Base-by-base conservation (phyloP, 2,797 vertebrate genomes). In the Tokudaia tokunoshimensis region DNA sequence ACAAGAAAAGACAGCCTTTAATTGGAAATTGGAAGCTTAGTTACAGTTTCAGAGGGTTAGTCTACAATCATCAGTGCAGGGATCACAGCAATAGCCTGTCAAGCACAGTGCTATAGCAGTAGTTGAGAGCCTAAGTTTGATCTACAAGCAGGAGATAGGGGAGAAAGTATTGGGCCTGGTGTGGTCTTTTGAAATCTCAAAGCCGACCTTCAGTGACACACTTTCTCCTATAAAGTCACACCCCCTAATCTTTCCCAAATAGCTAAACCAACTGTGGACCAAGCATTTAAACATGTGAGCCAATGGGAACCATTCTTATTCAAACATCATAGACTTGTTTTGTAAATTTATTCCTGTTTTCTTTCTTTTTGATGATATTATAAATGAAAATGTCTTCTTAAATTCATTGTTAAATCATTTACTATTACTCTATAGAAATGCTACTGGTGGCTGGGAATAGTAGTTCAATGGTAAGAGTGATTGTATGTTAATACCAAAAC, bases 351-450 rank as follows among this genome's bases (percentile, higher is more conserved):
- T 14, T 87, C 24, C 29, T 8, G 6, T 82, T 14, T 81, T 6
- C 47, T 65, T 85, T 94, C 19, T 86, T 95, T 92, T 92, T 79
- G 10, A 65, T 94, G 37, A 55, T 83, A 24, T 87, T 94, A 0
- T 44, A 57, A 72, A 47, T 82, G 59, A 31, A 84, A 78, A 57
- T 74, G 3, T 82, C 63, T 88, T 86, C 19, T 74, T 79, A 78
- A 41, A 74, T 83, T 91, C 17, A 79, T 91, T 83, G 61, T 87
- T 87, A 63, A 13, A 79, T 31, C n/a, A 11, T 91, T 91, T 24
- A 88, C 44, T 91, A 17, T 14, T 61, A 74, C 8, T 52, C 17
- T 79, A 67, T 59, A 83, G 61, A 91, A 92, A 74, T 93, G 61
- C 3, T 84, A 31, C 24, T 92, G 65, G 47, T 41, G 6, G 22